Evolutionary conservation across 2,113 vertebrate genomes (phyloP), one percentile per base, ranked within the genome.

Genomic region (Apus apus): DNA sequence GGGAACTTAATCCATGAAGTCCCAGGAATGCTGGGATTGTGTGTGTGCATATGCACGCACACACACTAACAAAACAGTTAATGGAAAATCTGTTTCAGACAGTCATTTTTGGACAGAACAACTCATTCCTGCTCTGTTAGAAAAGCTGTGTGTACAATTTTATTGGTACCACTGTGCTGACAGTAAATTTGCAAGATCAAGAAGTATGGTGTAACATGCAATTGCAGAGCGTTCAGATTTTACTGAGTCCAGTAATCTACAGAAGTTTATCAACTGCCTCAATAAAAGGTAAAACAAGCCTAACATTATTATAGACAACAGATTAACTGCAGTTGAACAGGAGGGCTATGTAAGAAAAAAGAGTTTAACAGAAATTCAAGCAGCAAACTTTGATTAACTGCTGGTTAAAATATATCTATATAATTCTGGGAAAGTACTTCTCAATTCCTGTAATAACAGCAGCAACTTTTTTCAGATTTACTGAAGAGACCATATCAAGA

Each of bases 1-100:
- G 85, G 82, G 92, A 95, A 85, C 15, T 48, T 13, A 80, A 67
- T 93, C 94, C 94, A 48, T 5, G 75, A 95, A 51, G 48, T 85
- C 14, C 71, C n/a, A 16, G 78, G 89, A 90, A 60, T 20, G 74
- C 58, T 0, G 11, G 86, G 91, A 21, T 68, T 65, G 51, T 83
- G 23, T 85, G 93, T 67, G 83, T 70, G 62, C 17, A 56, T 80
- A 85, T 5, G 84, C 80, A 77, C 71, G 65, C 75, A 85, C 53
- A 84, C 90, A 43, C 61, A 40, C 73, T 38, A 85, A 86, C 85
- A 83, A 4, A 88, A 21, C 51, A 3, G 64, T 36, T 38, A 29
- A 32, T 72, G 91, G 96, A 95, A 95, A 96, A 86, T 71, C 79
- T 75, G 56, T 17, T 89, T 48, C 62, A 91, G 94, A 50, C 87